Percentiles rank a stretch among this genome's conserved stretches.
These are phyloP conservation scores for Clostera curtula DNA, from an alignment of 2,888 invertebrate species.

Conservation along the genomic window DNA sequence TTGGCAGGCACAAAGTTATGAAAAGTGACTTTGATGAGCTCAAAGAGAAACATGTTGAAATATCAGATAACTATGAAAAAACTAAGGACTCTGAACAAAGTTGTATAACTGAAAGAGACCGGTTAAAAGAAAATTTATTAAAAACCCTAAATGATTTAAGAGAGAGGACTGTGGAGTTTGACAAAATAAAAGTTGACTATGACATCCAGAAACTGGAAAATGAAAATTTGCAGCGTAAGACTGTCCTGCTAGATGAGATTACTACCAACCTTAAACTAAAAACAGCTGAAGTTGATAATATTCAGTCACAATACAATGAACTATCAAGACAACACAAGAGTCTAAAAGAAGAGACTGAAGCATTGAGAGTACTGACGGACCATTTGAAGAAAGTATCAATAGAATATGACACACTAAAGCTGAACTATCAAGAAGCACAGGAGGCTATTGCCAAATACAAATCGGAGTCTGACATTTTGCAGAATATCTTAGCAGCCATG, in stretches of 20 bases:
- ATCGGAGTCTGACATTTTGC: conserved; percentile 52
- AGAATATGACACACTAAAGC: conserved; percentile 55
- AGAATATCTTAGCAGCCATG: conserved; percentile 64
- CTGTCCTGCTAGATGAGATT: conserved; percentile 54
- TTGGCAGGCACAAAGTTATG: conserved; percentile 74
- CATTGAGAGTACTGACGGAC: conserved; percentile 51
- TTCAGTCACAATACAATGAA: conserved; percentile 49
- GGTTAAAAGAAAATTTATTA: conserved; percentile 51
- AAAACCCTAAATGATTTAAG: conserved; percentile 47
- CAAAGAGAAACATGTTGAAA: conserved; percentile 67
- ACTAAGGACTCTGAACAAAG: conserved; percentile 50
- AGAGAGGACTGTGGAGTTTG: conserved; percentile 45
- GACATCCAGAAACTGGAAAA: conserved; percentile 59
- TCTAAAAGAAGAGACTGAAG: conserved; percentile 58
- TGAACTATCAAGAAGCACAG: conserved; percentile 53
- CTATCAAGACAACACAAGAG: conserved; percentile 52
- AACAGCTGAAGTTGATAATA: conserved; percentile 45
- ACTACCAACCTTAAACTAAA: conserved; percentile 55
- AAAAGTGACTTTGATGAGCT: conserved; percentile 69
- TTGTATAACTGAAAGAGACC: conserved; percentile 43
- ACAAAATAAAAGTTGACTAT: conserved; percentile 54
- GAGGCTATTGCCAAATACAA: conserved; percentile 45
- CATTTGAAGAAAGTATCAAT: conserved; percentile 57
- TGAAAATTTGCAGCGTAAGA: conserved; percentile 56
- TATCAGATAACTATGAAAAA: conserved; percentile 69